Evolutionary conservation across 35 echinoderm and acorn worm species (phyloP), one percentile per base, ranked within the genome.

Genomic region (Ophiothrix spiculata): DNA sequence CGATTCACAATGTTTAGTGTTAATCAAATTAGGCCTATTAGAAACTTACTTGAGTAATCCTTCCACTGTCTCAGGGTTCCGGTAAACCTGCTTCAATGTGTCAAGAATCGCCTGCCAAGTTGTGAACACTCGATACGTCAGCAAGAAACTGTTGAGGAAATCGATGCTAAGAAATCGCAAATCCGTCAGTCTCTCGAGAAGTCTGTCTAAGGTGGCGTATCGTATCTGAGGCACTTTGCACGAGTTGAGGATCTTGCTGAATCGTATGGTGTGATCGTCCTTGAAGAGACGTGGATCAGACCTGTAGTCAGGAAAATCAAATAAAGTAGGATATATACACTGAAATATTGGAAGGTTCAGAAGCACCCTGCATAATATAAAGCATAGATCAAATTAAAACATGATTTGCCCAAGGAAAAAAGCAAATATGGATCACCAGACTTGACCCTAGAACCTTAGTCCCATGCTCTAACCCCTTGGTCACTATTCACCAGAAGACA

Each of bases 191-290:
- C 96, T 73, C 39, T 99, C 96, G 32, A 99, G 64, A 0, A 99
- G 89, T 25, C 92, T 81, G 73, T 99, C 96, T 4, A 94, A 77
- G 75, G 87, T 99, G 75, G 96, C 96, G 40, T 94, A 99, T 54
- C 96, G 96, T 63, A 99, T 99, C 90, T 99, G 96, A 54, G 96
- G 96, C 60, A 99, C 96, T 89, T 99, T 99, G 77, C 96, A 99
- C 0, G 96, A 99, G 79, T 94, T 99, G 64, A 99, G 89, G 0
- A 91, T 90, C 83, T 93, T 94, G 56, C 96, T 94, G 89, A 99
- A 99, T 1, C 96, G 89, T 35, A 99, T 99, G 75, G 94, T 92
- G 37, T 91, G 82, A 81, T 99, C 95, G 42, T 99, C 96, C 46
- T 94, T 99, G 79, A 99, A 99, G 23, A 99, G 86, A 1, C 96